phyloP scores from a whole-genome alignment of 2,888 invertebrate genomes.

The Caprella mutica region DNA sequence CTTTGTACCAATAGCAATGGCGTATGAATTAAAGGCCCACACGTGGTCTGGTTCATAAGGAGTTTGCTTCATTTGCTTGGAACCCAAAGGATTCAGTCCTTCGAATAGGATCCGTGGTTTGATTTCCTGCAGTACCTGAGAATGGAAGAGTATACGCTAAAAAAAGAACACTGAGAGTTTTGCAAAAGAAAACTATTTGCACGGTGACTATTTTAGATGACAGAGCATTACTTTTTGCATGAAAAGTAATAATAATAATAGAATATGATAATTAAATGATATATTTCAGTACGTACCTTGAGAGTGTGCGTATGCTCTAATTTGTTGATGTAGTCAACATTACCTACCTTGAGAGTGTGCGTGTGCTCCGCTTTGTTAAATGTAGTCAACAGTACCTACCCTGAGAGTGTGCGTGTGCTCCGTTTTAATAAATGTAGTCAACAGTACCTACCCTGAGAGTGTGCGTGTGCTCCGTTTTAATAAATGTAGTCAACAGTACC shows the following conservation, averaged over 20 bases:
- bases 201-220: too few relatives aligned
- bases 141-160: too few relatives aligned
- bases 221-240: too few relatives aligned
- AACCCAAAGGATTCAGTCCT: slow-evolving; percentile 19
- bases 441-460: slow-evolving; percentile 21
- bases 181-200: too few relatives aligned
- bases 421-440: slow-evolving; percentile 30
- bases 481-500: slow-evolving; percentile 28
- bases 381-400: slow-evolving; percentile 26
- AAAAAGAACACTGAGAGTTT: too few relatives aligned
- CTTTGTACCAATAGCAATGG: slow-evolving; percentile 19
- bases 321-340: slow-evolving; percentile 29
- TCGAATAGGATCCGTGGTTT: slow-evolving; percentile 3
- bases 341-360: slow-evolving; percentile 18
- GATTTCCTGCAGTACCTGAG: slow-evolving; percentile 14
- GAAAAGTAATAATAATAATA: too few relatives aligned
- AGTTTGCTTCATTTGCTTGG: slow-evolving; percentile 26
- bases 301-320: slow-evolving; percentile 21
- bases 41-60: slow-evolving; percentile 27
- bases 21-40: slow-evolving; percentile 26
- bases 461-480: slow-evolving; percentile 16
- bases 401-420: slow-evolving; percentile 20
- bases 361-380: slow-evolving; percentile 26
- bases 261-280: too few relatives aligned
- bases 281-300: slow-evolving; percentile 17